Percentiles rank a stretch among this genome's conserved stretches.
These are phyloP conservation scores for Amphipyra berbera DNA, from an alignment of 2,888 invertebrate genomes.

Conservation along the genomic window DNA sequence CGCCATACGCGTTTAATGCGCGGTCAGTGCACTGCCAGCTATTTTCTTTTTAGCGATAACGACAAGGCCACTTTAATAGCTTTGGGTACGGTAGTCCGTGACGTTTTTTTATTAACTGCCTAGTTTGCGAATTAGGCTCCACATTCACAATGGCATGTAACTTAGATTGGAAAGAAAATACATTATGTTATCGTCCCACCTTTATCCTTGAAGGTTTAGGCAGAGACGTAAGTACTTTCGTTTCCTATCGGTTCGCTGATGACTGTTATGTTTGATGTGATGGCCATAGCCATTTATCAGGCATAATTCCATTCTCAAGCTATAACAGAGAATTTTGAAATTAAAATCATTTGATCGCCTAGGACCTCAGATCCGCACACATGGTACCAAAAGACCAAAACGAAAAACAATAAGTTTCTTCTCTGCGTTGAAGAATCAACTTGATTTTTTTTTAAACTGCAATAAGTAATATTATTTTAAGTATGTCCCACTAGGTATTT, in stretches of 20 bases:
- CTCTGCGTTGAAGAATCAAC: too few relatives aligned
- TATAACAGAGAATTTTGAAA: too few relatives aligned
- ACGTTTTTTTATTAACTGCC: conserved; percentile 69
- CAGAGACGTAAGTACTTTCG: not conserved
- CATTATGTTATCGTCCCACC: not conserved
- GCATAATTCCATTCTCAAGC: too few relatives aligned
- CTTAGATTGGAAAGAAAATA: conserved; percentile 25
- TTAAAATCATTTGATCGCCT: too few relatives aligned
- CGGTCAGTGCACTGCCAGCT: conserved; percentile 77
- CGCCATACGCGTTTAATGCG: conserved; percentile 46
- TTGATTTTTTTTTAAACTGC: too few relatives aligned
- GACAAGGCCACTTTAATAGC: conserved; percentile 84
- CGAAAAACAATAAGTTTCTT: too few relatives aligned
- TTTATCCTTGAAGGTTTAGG: conserved; percentile 3
- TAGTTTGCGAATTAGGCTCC: conserved; percentile 63
- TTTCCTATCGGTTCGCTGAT: not conserved
- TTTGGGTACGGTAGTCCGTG: conserved; percentile 80
- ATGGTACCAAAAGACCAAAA: conserved; percentile 8
- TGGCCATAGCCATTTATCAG: too few relatives aligned
- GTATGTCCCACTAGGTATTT: not conserved
- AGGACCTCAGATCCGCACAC: too few relatives aligned
- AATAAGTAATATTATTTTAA: too few relatives aligned
- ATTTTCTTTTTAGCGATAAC: conserved; percentile 84
- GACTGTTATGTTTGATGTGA: not conserved
- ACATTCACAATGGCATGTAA: conserved; percentile 49